Percentiles rank a stretch among this genome's conserved stretches.
phyloP scores from a whole-genome alignment of 2,888 invertebrate genomes.

The Imbricaverruca yamaguchii region DNA sequence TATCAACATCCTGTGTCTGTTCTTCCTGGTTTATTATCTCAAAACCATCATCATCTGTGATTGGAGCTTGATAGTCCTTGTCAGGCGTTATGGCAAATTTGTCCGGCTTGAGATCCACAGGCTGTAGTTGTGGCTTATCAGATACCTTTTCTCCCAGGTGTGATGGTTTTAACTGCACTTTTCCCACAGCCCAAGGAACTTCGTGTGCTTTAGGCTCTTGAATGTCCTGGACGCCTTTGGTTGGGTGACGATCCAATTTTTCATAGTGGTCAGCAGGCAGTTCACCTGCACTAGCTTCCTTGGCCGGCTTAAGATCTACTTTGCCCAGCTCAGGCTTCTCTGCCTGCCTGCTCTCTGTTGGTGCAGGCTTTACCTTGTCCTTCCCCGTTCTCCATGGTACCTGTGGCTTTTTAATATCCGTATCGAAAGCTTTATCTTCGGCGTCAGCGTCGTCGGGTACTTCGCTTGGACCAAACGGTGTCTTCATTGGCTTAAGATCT shows the following conservation, averaged over 20 bases:
- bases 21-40: background rate
- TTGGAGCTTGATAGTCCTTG: background rate
- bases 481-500: slow-evolving; percentile 18
- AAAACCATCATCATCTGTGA: background rate
- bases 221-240: background rate
- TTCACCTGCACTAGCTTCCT: background rate
- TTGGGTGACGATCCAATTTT: too few species aligned
- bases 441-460: background rate
- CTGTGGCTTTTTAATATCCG: background rate
- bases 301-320: slow-evolving; percentile 20
- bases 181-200: background rate
- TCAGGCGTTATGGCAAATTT: background rate
- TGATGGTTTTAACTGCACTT: background rate
- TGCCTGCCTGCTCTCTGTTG: background rate
- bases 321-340: slow-evolving; percentile 9
- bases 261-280: background rate
- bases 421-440: background rate
- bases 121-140: slow-evolving; percentile 23
- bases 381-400: background rate
- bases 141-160: slow-evolving; percentile 11
- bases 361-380: slow-evolving; percentile 6
- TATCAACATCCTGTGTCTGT: background rate
- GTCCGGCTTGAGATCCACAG: background rate
- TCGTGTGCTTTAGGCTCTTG: background rate
- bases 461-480: background rate